phyloP scores from a whole-genome alignment of 2,797 vertebrate species.

The Onychomys torridus region DNA sequence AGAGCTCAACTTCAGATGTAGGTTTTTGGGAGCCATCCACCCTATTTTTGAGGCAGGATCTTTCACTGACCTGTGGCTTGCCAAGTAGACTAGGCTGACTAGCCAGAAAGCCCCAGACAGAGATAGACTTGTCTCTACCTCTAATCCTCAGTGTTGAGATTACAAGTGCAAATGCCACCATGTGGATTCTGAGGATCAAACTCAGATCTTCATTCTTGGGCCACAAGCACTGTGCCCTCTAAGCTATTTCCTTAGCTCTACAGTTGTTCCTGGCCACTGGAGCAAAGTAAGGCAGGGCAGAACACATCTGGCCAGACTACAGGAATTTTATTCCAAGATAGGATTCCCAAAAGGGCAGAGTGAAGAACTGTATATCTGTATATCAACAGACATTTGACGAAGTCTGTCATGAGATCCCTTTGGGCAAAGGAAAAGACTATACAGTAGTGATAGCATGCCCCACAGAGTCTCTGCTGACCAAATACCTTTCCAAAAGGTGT shows the following conservation, averaged over 20 bases:
- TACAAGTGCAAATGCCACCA: background rate
- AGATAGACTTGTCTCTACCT: background rate
- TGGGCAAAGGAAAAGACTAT: background rate
- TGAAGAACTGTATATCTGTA: background rate
- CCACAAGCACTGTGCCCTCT: background rate
- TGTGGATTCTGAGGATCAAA: background rate
- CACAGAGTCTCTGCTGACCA: background rate
- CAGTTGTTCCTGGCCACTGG: background rate
- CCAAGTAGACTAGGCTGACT: background rate
- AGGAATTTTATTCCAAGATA: background rate
- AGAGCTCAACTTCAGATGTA: background rate
- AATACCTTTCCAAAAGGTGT: background rate
- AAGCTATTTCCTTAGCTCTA: background rate
- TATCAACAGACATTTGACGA: background rate
- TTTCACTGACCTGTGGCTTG: background rate
- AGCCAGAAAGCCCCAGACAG: too few species aligned
- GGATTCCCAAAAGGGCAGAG: background rate
- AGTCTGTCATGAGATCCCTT: background rate
- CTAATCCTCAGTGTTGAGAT: background rate
- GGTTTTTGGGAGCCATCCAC: background rate
- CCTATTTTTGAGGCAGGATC: background rate
- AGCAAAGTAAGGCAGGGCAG: background rate
- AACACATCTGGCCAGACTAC: background rate
- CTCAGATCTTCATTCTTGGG: background rate
- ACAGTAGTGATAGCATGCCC: background rate